Evolutionary conservation across 2,888 invertebrate species (phyloP), one percentile per base, ranked within the genome.

Genomic region (Diadegma fenestrale): DNA sequence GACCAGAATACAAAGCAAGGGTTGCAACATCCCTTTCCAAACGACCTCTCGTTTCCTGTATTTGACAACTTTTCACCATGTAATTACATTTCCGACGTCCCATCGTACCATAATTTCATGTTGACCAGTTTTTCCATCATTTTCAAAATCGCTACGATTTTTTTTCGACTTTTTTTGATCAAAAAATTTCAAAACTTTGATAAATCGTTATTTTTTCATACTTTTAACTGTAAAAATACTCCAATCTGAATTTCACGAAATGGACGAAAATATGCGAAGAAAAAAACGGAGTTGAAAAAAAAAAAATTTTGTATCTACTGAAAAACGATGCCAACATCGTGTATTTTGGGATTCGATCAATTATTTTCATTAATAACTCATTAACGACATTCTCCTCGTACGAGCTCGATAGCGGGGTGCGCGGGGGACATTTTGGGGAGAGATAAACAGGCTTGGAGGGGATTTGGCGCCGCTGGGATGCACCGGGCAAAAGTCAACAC

Each of bases 1-100:
- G 26, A 58, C 1, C 58, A 5, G 26, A 58, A 5, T 58, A 58
- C 26, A 58, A 72, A 78, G 73, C 78, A 66, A 83, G 37, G 69
- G 43, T 84, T 68, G 66, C 63, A 17, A 43, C 69, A 43, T 64
- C 58, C 66, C 26, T 58, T 26, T 45, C 6, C 45, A 19, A 17
- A 37, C 33, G 37, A 30, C n/a, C 51, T 33, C 51, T 33, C 71
- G 8, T 58, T 58, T 58, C 26, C 61, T 45, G 6, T 2, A 37
- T 58, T 69, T 26, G 3, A 17, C 43, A 22, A 17, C 22, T 64
- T 14, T 12, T 78, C 37, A 58, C 12, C 2, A 48, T 58, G 43
- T 72, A 75, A 41, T 17, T 58, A 58, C 58, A 26, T 58, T 58
- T 58, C 12, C 26, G 26, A 58, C 58, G 5, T 14, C 14, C 26